phyloP scores from a whole-genome alignment of 2,113 vertebrate species.

The Nannospalax galili region DNA sequence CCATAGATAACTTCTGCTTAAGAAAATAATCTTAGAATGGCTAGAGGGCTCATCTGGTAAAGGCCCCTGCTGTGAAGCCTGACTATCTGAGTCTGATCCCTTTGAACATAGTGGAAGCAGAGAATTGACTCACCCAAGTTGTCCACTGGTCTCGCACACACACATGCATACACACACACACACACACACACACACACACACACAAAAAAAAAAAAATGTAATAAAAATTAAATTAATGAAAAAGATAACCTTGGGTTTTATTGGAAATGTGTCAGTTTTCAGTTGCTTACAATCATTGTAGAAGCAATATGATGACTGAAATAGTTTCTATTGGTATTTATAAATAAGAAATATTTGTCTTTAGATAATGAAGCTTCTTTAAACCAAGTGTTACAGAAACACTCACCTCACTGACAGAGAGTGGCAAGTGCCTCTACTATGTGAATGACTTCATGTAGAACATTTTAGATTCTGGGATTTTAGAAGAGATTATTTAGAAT shows the following conservation, averaged over 20 bases:
- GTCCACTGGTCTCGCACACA: too few species aligned
- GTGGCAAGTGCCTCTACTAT: background rate
- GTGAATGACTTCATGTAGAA: background rate
- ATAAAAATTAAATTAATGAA: background rate
- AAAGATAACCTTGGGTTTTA: background rate
- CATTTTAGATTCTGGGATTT: background rate
- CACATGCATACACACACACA: background rate
- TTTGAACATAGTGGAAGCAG: background rate
- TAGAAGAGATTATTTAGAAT: background rate
- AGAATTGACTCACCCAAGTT: background rate
- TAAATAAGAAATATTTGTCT: background rate
- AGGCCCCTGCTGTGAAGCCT: background rate
- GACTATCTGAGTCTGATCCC: too few species aligned
- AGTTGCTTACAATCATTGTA: background rate
- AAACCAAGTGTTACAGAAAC: background rate
- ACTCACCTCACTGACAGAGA: accelerated
- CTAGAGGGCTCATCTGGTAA: background rate
- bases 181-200: background rate
- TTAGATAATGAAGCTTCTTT: background rate
- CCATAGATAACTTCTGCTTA: background rate
- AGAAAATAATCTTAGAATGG: background rate
- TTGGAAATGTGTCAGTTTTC: background rate
- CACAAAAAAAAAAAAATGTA: background rate
- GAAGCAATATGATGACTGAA: background rate
- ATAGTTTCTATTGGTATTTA: background rate